phyloP scores from a whole-genome alignment of 2,888 invertebrate species.

The Lycophotia porphyrea region DNA sequence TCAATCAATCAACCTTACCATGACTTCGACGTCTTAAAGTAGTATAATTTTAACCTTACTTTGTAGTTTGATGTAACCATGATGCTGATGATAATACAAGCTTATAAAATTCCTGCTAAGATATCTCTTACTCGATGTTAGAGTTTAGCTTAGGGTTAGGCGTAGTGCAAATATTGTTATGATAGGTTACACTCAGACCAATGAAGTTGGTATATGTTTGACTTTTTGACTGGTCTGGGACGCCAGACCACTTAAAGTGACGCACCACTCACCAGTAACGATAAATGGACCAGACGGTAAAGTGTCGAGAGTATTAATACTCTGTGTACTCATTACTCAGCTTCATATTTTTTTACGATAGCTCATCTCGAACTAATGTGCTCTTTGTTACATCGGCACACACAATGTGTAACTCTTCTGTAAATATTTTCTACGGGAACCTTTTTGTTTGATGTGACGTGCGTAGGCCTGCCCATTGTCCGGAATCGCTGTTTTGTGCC shows the following conservation, averaged over 20 bases:
- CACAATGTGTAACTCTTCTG: constrained; percentile 73
- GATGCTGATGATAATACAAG: not conserved
- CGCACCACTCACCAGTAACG: constrained; percentile 14
- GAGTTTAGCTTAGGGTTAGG: not conserved
- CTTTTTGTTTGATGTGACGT: constrained; percentile 76
- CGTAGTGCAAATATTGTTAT: constrained; percentile 15
- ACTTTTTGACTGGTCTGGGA: not conserved
- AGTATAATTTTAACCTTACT: not conserved
- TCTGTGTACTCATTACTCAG: constrained; percentile 65
- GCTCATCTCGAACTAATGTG: constrained; percentile 75
- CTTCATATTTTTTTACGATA: constrained; percentile 68
- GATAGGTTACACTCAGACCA: not conserved
- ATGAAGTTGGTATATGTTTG: constrained; percentile 1
- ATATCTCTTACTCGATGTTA: not conserved
- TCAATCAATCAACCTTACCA: not conserved
- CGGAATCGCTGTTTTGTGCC: constrained; percentile 69
- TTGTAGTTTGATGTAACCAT: not conserved
- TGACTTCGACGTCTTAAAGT: not conserved
- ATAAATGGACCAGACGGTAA: constrained; percentile 38
- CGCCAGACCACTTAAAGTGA: constrained; percentile 21
- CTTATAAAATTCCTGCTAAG: not conserved
- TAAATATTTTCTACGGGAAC: constrained; percentile 73
- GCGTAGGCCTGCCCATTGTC: constrained; percentile 77
- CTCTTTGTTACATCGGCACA: constrained; percentile 73
- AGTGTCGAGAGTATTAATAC: constrained; percentile 48